Conservation (phyloP, 2,797 vertebrate genomes). For the Sebastes taczanowskii region DNA sequence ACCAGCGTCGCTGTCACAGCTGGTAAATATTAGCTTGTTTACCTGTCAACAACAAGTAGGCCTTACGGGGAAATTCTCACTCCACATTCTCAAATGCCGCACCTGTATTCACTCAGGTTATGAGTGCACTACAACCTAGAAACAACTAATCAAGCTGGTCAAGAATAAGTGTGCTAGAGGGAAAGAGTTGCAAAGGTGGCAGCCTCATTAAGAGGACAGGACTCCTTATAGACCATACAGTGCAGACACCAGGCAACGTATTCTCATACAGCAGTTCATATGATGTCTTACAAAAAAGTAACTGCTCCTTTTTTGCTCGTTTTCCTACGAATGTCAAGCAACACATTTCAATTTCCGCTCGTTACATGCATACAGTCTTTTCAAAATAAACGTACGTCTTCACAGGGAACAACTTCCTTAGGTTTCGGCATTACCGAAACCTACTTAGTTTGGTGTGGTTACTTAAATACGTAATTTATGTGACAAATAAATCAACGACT, state of each 20-base stretch:
- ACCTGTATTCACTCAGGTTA: neutral
- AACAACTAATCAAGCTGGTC: neutral
- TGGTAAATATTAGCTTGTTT: neutral
- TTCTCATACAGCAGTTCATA: too few species aligned
- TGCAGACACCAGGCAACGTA: neutral
- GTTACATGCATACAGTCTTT: too few species aligned
- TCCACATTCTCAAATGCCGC: neutral
- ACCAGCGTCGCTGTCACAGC: neutral
- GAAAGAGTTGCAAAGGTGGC: neutral
- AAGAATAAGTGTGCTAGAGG: neutral
- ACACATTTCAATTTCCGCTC: too few species aligned
- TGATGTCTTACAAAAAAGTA: too few species aligned
- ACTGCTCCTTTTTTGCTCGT: too few species aligned
- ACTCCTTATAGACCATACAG: neutral
- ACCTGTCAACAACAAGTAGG: neutral
- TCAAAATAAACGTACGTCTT: too few species aligned
- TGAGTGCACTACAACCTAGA: neutral
- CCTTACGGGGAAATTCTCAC: neutral
- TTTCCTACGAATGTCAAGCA: too few species aligned
- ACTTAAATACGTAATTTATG: too few species aligned
- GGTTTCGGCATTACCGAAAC: too few species aligned
- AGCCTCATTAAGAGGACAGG: neutral
- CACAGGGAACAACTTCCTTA: too few species aligned
- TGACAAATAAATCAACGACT: too few species aligned
- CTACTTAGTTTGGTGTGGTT: too few species aligned